Conservation (phyloP, 2,113 vertebrate genomes). For the Cavia porcellus region DNA sequence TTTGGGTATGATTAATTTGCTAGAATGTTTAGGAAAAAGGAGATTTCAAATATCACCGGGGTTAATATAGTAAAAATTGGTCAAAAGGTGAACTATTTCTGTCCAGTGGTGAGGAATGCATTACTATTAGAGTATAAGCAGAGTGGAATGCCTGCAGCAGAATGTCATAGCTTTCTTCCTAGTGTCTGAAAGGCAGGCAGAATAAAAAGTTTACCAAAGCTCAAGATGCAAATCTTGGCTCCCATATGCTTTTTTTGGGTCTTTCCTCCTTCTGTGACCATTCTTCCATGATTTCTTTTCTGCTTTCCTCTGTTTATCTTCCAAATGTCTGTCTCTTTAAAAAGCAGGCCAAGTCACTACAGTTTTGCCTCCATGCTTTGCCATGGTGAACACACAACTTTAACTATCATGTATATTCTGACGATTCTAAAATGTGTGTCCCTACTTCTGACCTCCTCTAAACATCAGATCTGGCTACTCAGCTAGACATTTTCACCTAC, state of each 20-base stretch:
- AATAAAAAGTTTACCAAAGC: neutral
- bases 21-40: neutral
- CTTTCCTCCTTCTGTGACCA: neutral
- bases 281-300: neutral
- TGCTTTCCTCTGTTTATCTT: neutral
- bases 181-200: neutral
- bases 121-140: neutral
- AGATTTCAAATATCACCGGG: neutral
- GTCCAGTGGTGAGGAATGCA: neutral
- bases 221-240: neutral
- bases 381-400: neutral
- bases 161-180: neutral
- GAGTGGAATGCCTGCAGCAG: neutral
- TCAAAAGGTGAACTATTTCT: neutral
- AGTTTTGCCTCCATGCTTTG: neutral
- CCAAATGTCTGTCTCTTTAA: neutral
- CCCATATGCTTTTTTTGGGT: neutral
- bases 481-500: neutral
- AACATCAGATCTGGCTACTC: neutral
- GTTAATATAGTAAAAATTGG: neutral
- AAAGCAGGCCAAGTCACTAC: neutral
- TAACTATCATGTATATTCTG: neutral
- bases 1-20: neutral
- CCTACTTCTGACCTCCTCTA: neutral
- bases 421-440: neutral